Evolutionary conservation across 2,888 invertebrate species (phyloP).

Genomic region (Mylabris sibirica): DNA sequence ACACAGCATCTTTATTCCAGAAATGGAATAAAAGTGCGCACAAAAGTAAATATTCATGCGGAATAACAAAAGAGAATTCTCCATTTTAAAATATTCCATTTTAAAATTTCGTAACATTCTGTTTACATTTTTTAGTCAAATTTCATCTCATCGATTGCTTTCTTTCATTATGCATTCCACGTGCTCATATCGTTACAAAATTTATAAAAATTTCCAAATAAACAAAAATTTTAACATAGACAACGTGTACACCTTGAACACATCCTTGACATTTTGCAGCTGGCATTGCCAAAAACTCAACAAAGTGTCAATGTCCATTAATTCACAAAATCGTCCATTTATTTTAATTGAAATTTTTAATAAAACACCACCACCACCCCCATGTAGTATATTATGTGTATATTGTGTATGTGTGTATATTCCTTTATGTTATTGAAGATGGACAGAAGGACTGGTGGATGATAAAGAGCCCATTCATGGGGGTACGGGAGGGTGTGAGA

Average conservation of each 20-base stretch:
- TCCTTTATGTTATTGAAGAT: slow-evolving; percentile 52
- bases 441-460: background rate
- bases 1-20: background rate
- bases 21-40: slow-evolving; percentile 27
- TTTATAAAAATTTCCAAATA: too few species aligned
- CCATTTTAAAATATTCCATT: slow-evolving; percentile 53
- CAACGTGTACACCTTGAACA: background rate
- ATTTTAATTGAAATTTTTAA: slow-evolving; percentile 61
- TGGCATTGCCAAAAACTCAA: background rate
- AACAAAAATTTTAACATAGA: too few species aligned
- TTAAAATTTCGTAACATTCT: slow-evolving; percentile 54
- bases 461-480: too few species aligned
- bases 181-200: too few species aligned
- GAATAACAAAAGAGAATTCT: slow-evolving; percentile 35
- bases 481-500: slow-evolving; percentile 41
- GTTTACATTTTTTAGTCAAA: slow-evolving; percentile 54
- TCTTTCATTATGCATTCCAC: too few species aligned
- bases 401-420: slow-evolving; percentile 40
- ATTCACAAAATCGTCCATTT: slow-evolving; percentile 57
- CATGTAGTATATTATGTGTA: too few species aligned
- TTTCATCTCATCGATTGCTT: too few species aligned
- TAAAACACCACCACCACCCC: slow-evolving; percentile 56
- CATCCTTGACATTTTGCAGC: background rate
- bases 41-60: slow-evolving; percentile 34
- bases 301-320: background rate